Conservation (phyloP, 2,113 vertebrate species). For the Periophthalmodon schlosseri region DNA sequence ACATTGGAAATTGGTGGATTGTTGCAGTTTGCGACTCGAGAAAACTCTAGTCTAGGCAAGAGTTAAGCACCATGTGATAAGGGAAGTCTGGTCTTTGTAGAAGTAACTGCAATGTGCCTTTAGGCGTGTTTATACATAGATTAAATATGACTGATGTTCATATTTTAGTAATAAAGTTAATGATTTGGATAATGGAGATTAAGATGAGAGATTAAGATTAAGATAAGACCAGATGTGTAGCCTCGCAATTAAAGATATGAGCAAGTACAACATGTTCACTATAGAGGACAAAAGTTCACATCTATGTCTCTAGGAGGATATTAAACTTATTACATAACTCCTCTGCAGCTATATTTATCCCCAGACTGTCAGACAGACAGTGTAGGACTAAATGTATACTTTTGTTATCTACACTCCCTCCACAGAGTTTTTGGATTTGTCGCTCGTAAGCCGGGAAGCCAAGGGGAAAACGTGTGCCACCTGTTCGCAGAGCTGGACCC, state of each 20-base stretch:
- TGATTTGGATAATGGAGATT: background rate
- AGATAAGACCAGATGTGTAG: background rate
- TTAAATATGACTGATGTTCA: background rate
- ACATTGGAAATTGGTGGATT: too few relatives aligned
- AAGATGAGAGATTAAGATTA: too few relatives aligned
- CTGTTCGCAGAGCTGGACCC: conserved; percentile 91
- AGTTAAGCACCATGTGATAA: too few relatives aligned
- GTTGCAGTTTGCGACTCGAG: too few relatives aligned
- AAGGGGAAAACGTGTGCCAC: conserved; percentile 90
- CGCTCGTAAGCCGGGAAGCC: conserved; percentile 87
- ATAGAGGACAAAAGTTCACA: background rate
- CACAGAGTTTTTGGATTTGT: conserved; percentile 91
- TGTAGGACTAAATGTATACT: background rate
- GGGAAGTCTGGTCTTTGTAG: too few relatives aligned
- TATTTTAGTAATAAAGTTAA: background rate
- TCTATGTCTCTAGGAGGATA: background rate
- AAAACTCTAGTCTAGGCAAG: too few relatives aligned
- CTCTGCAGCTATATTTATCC: background rate
- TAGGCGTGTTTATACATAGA: background rate
- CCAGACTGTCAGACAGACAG: background rate
- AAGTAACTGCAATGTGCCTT: background rate
- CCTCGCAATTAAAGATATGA: background rate
- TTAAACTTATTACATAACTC: background rate
- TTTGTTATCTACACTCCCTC: background rate
- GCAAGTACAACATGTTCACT: background rate